Conservation (phyloP, 2,797 vertebrate species). For the Aplochiton taeniatus region DNA sequence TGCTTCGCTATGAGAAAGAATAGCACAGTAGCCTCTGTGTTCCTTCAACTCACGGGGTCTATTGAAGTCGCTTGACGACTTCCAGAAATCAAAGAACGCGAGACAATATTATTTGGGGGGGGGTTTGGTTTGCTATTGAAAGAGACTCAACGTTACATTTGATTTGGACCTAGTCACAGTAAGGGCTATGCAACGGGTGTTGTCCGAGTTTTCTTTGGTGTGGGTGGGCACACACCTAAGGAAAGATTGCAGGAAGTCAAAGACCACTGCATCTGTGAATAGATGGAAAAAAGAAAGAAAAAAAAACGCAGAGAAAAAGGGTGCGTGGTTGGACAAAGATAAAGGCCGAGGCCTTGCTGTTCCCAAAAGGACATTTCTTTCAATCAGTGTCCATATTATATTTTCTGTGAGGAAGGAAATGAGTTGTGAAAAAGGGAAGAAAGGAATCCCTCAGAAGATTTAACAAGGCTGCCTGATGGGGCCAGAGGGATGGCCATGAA, state of each 20-base stretch:
- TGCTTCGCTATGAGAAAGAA: constrained; percentile 33
- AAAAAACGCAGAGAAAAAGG: too few species aligned
- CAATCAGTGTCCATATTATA: constrained; percentile 62
- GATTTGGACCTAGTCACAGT: too few species aligned
- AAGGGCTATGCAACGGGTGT: too few species aligned
- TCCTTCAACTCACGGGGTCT: background rate
- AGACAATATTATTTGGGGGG: background rate
- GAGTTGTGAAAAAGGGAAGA: constrained; percentile 56
- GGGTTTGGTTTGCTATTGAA: too few species aligned
- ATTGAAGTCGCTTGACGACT: constrained; percentile 15
- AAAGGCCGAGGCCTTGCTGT: constrained; percentile 35
- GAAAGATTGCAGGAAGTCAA: too few species aligned
- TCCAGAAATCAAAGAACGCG: constrained; percentile 12
- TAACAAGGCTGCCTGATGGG: constrained; percentile 69
- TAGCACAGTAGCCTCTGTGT: constrained; percentile 22
- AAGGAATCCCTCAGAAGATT: constrained; percentile 68
- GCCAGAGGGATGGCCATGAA: constrained; percentile 73
- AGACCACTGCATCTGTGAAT: too few species aligned
- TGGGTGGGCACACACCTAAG: too few species aligned
- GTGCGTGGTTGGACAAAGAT: constrained; percentile 11
- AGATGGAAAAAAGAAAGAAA: too few species aligned
- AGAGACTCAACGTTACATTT: too few species aligned
- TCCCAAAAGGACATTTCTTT: constrained; percentile 60
- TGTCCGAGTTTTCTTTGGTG: too few species aligned
- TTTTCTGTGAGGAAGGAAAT: constrained; percentile 60